Conservation (phyloP, 2,113 vertebrate species). For the Scartelaos histophorus region DNA sequence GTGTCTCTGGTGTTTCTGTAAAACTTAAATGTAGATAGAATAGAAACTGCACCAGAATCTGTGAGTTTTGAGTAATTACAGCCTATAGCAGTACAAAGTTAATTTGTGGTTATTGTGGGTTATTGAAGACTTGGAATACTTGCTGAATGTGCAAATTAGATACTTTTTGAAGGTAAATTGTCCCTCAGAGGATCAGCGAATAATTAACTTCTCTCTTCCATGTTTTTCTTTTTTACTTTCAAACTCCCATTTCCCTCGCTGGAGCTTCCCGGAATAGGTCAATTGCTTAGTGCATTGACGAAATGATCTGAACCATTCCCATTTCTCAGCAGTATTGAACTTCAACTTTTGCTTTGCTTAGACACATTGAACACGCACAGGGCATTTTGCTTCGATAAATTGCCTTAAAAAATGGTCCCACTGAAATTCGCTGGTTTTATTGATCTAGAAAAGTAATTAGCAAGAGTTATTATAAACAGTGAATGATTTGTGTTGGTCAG, state of each 20-base stretch:
- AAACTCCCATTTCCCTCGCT: conserved; percentile 22
- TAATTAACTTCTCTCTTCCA: conserved; percentile 25
- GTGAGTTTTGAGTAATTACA: not conserved
- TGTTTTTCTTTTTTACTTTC: not conserved
- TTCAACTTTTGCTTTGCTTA: not conserved
- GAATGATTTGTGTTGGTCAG: conserved; percentile 41
- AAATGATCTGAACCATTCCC: conserved; percentile 37
- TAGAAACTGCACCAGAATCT: not conserved
- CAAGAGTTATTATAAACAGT: conserved; percentile 59
- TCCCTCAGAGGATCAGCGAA: conserved; percentile 17
- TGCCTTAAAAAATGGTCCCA: conserved; percentile 38
- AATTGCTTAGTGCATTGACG: conserved; percentile 14
- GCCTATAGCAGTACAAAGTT: not conserved
- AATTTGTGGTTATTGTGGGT: conserved; percentile 6
- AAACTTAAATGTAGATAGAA: not conserved
- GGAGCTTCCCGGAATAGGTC: conserved; percentile 15
- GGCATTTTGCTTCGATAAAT: conserved; percentile 27
- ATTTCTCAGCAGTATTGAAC: conserved; percentile 33
- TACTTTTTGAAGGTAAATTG: conserved; percentile 22
- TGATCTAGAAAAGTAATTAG: conserved; percentile 52
- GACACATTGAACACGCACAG: conserved; percentile 19
- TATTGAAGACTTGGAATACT: conserved; percentile 5
- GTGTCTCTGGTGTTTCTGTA: not conserved
- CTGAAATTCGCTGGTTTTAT: conserved; percentile 51
- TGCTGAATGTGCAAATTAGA: conserved; percentile 14